phyloP scores from a whole-genome alignment of 2,888 invertebrate genomes.

The Pseudococcus viburni region DNA sequence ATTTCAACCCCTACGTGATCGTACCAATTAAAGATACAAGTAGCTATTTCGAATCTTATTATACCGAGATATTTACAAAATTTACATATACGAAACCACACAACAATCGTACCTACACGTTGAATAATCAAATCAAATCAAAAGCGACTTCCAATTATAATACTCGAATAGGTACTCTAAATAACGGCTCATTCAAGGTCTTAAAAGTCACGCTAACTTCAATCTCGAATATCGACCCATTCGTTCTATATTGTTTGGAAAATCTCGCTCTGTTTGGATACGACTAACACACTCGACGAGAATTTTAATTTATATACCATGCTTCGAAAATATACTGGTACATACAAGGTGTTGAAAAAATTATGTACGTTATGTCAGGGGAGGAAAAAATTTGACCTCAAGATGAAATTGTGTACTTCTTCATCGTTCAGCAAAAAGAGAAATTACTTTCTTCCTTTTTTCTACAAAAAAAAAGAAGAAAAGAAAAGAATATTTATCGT shows the following conservation, averaged over 20 bases:
- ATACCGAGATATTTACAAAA: neutral
- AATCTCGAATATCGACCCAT: slow-evolving; percentile 10
- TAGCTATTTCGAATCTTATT: neutral
- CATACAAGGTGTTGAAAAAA: too few relatives aligned
- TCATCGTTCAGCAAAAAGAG: too few relatives aligned
- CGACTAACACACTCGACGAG: too few relatives aligned
- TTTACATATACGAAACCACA: neutral
- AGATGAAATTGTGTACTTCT: too few relatives aligned
- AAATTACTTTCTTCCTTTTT: too few relatives aligned
- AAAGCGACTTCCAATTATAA: neutral
- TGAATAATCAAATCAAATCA: slow-evolving; percentile 19
- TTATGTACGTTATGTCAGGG: too few relatives aligned
- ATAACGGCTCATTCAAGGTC: slow-evolving; percentile 27
- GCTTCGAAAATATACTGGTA: too few relatives aligned
- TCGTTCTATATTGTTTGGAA: neutral
- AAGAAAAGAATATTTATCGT: too few relatives aligned
- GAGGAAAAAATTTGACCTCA: too few relatives aligned
- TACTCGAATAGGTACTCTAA: neutral
- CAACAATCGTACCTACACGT: neutral
- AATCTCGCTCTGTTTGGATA: neutral
- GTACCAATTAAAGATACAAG: neutral
- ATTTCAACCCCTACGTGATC: neutral
- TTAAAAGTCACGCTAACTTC: slow-evolving; percentile 23
- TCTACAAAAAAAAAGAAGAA: too few relatives aligned
- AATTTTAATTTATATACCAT: too few relatives aligned